These are phyloP conservation scores for Callospermophilus lateralis DNA, from an alignment of 2,113 vertebrate genomes.

Conservation along the genomic window DNA sequence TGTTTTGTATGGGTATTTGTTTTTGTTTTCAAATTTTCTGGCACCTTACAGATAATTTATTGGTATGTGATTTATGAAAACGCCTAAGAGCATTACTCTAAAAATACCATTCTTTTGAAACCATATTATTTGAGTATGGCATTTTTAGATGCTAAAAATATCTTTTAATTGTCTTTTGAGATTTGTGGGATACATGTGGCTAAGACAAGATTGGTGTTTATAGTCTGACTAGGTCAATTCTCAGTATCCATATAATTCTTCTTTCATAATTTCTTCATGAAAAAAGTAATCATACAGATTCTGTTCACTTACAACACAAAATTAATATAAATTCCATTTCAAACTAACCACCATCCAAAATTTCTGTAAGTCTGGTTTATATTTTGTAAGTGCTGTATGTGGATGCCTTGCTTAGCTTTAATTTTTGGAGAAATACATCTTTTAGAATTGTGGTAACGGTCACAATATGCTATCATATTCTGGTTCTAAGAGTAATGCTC, in stretches of 20 bases:
- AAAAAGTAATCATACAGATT: slow-evolving; percentile 70
- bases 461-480: neutral
- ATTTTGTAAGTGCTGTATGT: slow-evolving; percentile 61
- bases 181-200: slow-evolving; percentile 57
- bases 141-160: slow-evolving; percentile 73
- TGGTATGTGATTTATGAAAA: slow-evolving; percentile 52
- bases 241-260: slow-evolving; percentile 52
- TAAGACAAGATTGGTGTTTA: slow-evolving; percentile 48
- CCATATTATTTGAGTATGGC: neutral
- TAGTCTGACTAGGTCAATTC: slow-evolving; percentile 59
- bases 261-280: slow-evolving; percentile 69
- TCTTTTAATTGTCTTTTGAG: slow-evolving; percentile 67
- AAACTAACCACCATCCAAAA: slow-evolving; percentile 37
- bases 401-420: slow-evolving; percentile 42
- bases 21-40: slow-evolving; percentile 66
- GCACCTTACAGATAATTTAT: slow-evolving; percentile 56
- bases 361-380: slow-evolving; percentile 74
- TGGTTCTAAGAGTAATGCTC: neutral
- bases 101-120: slow-evolving; percentile 66
- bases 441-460: neutral
- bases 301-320: slow-evolving; percentile 58
- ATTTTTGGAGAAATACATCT: slow-evolving; percentile 49
- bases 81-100: slow-evolving; percentile 50
- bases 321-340: slow-evolving; percentile 75
- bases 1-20: slow-evolving; percentile 52